These are phyloP conservation scores for Lithobius niger DNA, from an alignment of 1,140 invertebrate species.

Conservation along the genomic window DNA sequence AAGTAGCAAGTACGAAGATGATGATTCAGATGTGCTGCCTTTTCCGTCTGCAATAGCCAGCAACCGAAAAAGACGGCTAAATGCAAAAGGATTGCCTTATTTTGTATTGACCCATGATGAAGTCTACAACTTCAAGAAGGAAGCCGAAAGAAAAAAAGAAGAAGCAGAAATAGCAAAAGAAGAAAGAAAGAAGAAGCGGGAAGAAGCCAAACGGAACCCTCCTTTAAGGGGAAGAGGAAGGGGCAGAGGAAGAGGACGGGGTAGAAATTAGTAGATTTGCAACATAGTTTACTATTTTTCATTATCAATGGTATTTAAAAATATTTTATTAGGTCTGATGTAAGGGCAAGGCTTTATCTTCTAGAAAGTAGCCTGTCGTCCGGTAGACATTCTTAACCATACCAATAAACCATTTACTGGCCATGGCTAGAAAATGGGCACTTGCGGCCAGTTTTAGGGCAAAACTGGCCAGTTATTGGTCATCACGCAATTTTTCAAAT, in stretches of 20 bases:
- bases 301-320: too few species aligned
- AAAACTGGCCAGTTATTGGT: neutral
- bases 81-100: too few species aligned
- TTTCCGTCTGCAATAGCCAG: neutral
- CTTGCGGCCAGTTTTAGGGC: neutral
- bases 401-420: neutral
- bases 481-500: neutral
- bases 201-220: neutral
- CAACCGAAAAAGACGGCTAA: too few species aligned
- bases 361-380: too few species aligned
- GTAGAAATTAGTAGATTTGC: neutral
- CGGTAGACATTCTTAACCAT: too few species aligned
- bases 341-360: too few species aligned
- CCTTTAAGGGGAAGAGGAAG: too few species aligned
- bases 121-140: neutral
- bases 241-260: neutral
- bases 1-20: too few species aligned
- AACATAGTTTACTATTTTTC: neutral
- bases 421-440: neutral
- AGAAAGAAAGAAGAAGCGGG: neutral
- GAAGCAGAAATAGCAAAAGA: neutral
- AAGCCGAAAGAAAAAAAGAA: neutral
- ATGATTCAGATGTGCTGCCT: too few species aligned
- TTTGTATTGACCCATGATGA: neutral
- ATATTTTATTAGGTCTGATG: too few species aligned